Percentiles rank a stretch among this genome's conserved stretches.
phyloP scores from a whole-genome alignment of 2,888 invertebrate genomes.

The Polyommatus icarus region DNA sequence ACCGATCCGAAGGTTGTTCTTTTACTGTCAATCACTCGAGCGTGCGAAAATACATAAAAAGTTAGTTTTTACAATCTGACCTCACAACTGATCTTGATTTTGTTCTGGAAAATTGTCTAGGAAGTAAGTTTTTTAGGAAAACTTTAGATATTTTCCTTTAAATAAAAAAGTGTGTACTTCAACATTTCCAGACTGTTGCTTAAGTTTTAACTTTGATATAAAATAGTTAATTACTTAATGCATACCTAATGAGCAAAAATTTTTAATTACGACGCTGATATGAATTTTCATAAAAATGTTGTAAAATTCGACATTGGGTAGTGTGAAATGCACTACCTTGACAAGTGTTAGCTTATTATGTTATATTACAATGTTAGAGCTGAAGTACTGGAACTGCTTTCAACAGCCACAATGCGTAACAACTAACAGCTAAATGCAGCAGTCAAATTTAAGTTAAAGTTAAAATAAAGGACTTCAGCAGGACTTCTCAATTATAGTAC shows the following conservation, averaged over 20 bases:
- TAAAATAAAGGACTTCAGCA: too few relatives aligned
- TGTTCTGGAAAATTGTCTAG: background rate
- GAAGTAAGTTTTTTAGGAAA: background rate
- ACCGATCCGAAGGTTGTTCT: slow-evolving; percentile 32
- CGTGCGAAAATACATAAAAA: slow-evolving; percentile 24
- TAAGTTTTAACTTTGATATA: background rate
- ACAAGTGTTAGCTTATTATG: background rate
- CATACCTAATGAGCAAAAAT: background rate
- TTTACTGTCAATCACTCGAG: slow-evolving; percentile 30
- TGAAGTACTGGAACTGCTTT: background rate
- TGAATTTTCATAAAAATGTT: background rate
- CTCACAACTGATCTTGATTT: slow-evolving; percentile 13
- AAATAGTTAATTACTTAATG: background rate
- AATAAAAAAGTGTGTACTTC: background rate
- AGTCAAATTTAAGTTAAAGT: too few relatives aligned
- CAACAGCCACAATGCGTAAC: background rate
- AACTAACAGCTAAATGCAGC: too few relatives aligned
- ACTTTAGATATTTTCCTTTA: background rate
- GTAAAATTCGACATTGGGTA: slow-evolving; percentile 9
- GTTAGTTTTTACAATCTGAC: slow-evolving; percentile 15
- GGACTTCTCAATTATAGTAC: too few relatives aligned
- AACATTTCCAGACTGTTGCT: background rate
- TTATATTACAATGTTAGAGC: background rate
- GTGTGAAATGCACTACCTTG: background rate
- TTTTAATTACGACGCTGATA: background rate